These are phyloP conservation scores for Geopemphigus sp. DNA, from an alignment of 1,140 invertebrate genomes.

Conservation along the genomic window DNA sequence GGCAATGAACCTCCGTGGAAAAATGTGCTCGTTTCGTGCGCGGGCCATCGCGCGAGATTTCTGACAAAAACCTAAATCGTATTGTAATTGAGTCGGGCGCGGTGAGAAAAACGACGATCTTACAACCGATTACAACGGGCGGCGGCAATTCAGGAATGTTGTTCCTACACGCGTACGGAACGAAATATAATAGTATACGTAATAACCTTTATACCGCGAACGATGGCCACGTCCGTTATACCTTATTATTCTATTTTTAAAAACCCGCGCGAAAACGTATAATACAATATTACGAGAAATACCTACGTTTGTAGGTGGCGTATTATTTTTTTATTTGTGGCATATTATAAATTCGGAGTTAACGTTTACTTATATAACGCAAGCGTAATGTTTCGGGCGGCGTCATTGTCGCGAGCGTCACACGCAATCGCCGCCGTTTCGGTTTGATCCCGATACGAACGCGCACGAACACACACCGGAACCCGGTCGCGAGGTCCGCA, in stretches of 20 bases:
- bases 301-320: not conserved
- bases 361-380: too few relatives aligned
- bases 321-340: not conserved
- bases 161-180: not conserved
- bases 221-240: not conserved
- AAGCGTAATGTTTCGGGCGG: slow-evolving; percentile 3
- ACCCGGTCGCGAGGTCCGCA: not conserved
- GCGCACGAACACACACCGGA: not conserved
- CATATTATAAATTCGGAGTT: not conserved
- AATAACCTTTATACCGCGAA: slow-evolving; percentile 6
- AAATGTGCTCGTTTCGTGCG: not conserved
- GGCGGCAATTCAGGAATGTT: slow-evolving; percentile 15
- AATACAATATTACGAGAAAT: too few relatives aligned
- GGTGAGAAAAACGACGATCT: not conserved
- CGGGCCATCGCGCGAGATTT: not conserved
- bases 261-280: not conserved
- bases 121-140: not conserved
- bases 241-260: not conserved
- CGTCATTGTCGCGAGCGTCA: not conserved
- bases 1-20: not conserved
- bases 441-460: slow-evolving; percentile 17
- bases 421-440: not conserved
- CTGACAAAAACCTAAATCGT: not conserved
- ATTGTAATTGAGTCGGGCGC: not conserved
- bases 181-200: not conserved